phyloP scores from a whole-genome alignment of 2,113 vertebrate genomes.

The Saccopteryx leptura region DNA sequence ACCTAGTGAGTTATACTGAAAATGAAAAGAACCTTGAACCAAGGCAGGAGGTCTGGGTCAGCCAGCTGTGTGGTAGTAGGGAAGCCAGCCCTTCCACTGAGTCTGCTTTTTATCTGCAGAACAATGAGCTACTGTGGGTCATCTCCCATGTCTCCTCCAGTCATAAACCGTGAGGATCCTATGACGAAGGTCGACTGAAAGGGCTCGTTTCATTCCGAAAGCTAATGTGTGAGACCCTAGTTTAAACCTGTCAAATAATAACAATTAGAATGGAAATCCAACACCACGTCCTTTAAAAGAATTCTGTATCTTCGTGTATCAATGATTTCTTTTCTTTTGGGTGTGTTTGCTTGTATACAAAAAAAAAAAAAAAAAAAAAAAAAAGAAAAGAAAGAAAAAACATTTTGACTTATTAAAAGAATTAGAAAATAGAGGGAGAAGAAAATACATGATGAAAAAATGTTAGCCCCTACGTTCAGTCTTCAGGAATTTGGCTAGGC shows the following conservation, averaged over 20 bases:
- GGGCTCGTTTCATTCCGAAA: neutral
- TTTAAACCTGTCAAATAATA: neutral
- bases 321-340: neutral
- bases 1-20: neutral
- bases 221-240: neutral
- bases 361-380: neutral
- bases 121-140: neutral
- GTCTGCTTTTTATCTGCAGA: neutral
- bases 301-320: neutral
- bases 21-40: neutral
- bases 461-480: neutral
- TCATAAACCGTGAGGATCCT: neutral
- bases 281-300: neutral
- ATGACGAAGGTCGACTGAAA: neutral
- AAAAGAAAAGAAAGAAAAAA: neutral
- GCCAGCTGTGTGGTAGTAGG: neutral
- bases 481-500: slow-evolving; percentile 27
- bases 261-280: neutral
- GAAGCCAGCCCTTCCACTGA: neutral
- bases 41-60: neutral
- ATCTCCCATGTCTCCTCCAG: neutral
- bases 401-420: neutral
- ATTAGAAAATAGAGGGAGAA: neutral
- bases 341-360: neutral
- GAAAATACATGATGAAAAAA: neutral